phyloP scores from a whole-genome alignment of 2,797 vertebrate genomes.

The Acanthurus lineatus region DNA sequence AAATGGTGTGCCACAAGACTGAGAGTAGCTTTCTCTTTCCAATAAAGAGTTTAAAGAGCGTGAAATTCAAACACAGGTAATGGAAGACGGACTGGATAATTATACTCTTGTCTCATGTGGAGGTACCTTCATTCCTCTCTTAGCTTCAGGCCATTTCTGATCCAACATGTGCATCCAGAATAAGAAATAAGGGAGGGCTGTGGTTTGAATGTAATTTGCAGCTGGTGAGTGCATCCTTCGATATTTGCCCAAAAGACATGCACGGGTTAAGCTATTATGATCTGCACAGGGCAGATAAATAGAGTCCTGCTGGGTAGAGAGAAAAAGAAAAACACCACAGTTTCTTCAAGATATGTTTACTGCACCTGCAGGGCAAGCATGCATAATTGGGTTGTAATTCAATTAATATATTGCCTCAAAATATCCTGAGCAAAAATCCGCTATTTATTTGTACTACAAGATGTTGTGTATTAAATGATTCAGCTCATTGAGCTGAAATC shows the following conservation, averaged over 20 bases:
- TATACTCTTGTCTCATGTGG: slow-evolving; percentile 55
- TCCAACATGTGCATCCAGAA: slow-evolving; percentile 35
- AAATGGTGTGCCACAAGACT: slow-evolving; percentile 45
- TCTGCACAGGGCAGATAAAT: slow-evolving; percentile 64
- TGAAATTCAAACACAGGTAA: slow-evolving; percentile 74
- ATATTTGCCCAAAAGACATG: slow-evolving; percentile 59
- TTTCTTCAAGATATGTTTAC: slow-evolving; percentile 62
- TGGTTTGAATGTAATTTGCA: slow-evolving; percentile 52
- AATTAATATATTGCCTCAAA: slow-evolving; percentile 72
- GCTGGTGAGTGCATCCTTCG: slow-evolving; percentile 34
- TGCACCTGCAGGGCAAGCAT: slow-evolving; percentile 59
- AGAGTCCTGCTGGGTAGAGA: slow-evolving; percentile 43
- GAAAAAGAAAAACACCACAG: slow-evolving; percentile 47
- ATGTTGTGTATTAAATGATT: slow-evolving; percentile 55
- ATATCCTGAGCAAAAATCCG: slow-evolving; percentile 53
- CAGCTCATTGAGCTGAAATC: slow-evolving; percentile 60
- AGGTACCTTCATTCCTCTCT: slow-evolving; percentile 35
- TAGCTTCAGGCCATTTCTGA: slow-evolving; percentile 59
- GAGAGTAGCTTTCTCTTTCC: slow-evolving; percentile 31
- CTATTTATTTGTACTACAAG: slow-evolving; percentile 60
- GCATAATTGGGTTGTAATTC: slow-evolving; percentile 71
- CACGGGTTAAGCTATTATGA: slow-evolving; percentile 64
- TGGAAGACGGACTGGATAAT: slow-evolving; percentile 61
- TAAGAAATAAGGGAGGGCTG: slow-evolving; percentile 23
- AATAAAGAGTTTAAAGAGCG: slow-evolving; percentile 72